A percentile compares a stretch with the other conserved stretches of the same genome.
Evolutionary conservation across 30 jellyfish, hydroid and myxozoan genomes (phyloP).

Genomic region (Catostylus mosaicus): DNA sequence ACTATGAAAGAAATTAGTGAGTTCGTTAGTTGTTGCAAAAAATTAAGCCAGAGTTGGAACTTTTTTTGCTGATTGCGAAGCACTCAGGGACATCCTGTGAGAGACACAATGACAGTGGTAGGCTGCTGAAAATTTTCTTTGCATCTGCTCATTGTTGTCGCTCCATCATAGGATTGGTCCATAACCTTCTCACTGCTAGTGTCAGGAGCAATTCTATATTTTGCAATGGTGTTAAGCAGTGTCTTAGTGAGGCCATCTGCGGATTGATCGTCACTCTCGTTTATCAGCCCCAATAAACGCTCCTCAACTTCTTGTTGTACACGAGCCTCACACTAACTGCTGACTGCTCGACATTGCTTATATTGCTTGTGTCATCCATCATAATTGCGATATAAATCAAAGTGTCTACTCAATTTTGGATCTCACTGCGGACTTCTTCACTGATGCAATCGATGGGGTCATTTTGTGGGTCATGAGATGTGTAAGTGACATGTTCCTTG

Average conservation of each 20-base stretch:
- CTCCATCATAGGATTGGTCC: constrained; percentile 48
- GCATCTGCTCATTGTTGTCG: constrained; percentile 38
- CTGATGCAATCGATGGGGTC: constrained; percentile 16
- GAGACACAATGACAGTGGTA: too few relatives aligned
- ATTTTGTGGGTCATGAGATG: constrained; percentile 64
- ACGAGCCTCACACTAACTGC: constrained; percentile 33
- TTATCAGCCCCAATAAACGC: constrained; percentile 13
- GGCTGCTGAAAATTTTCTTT: constrained; percentile 40
- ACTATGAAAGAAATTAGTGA: too few relatives aligned
- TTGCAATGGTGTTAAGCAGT: constrained; percentile 38
- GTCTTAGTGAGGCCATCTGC: constrained; percentile 44
- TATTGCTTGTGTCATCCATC: constrained; percentile 52
- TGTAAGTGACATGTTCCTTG: constrained; percentile 35
- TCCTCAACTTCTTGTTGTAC: constrained; percentile 21
- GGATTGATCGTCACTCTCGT: not conserved
- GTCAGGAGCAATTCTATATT: not conserved
- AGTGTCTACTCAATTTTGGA: constrained; percentile 15
- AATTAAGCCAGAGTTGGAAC: too few relatives aligned
- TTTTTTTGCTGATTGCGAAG: too few relatives aligned
- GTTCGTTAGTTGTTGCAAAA: too few relatives aligned
- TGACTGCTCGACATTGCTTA: constrained; percentile 48
- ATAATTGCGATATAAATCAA: constrained; percentile 15
- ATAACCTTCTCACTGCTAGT: constrained; percentile 3
- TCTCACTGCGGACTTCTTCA: constrained; percentile 43
- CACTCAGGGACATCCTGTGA: too few relatives aligned